These are phyloP conservation scores for Hylia prasina DNA, from an alignment of 2,113 vertebrate species.

Conservation along the genomic window DNA sequence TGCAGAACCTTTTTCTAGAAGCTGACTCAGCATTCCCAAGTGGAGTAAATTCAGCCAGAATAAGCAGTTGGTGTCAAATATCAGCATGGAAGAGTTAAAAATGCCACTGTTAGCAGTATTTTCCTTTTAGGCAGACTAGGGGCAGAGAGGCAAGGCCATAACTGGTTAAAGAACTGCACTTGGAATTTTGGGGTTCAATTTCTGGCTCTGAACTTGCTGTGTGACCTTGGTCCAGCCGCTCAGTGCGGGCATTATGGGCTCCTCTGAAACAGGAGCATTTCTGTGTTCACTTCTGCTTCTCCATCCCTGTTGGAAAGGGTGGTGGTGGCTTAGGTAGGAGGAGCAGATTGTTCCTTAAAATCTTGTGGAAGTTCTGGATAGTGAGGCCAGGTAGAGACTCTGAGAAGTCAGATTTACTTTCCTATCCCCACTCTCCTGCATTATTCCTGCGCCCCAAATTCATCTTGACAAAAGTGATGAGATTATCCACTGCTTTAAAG, in stretches of 20 bases:
- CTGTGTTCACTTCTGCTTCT: neutral
- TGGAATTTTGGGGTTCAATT: neutral
- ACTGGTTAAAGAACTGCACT: neutral
- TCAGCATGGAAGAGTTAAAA: neutral
- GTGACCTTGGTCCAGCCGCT: neutral
- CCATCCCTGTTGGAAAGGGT: neutral
- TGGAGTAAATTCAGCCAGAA: neutral
- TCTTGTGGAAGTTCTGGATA: neutral
- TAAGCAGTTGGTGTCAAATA: neutral
- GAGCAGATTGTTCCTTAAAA: neutral
- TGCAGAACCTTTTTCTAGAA: neutral
- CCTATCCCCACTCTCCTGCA: rapidly evolving
- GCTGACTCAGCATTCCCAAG: neutral
- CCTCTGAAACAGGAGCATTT: neutral
- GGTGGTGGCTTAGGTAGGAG: neutral
- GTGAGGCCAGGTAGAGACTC: neutral
- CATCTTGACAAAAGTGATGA: neutral
- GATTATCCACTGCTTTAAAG: neutral
- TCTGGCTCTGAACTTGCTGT: neutral
- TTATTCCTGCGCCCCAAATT: neutral
- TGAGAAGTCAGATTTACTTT: neutral
- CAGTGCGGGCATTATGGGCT: neutral
- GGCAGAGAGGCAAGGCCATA: neutral
- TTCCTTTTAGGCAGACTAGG: neutral
- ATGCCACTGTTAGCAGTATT: neutral